Base-by-base conservation (phyloP, 1,140 invertebrate species). In the Varroa destructor region DNA sequence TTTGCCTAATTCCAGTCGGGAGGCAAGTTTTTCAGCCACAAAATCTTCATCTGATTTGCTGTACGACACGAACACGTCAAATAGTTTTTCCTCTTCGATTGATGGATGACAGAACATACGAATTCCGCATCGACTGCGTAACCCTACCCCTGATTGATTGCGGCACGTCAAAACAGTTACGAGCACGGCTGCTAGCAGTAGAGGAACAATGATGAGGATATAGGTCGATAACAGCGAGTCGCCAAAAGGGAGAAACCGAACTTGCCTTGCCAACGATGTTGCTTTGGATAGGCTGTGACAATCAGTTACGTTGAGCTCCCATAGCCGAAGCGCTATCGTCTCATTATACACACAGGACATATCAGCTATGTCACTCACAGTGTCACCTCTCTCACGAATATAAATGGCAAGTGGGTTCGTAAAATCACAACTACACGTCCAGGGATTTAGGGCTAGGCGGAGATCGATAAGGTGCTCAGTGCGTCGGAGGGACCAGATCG, bases 21-120 rank as follows among this genome's bases (percentile, higher is more conserved):
- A 86, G 43, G 88, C 88, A 75, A 94, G 81, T 75, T 90, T 88
- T 77, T 92, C 87, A 74, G 87, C 87, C 1, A 93, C 89, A 79
- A 91, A 93, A 40, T 86, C 85, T 77, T 92, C 89, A 79, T 95
- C 91, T 79, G 92, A 89, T 43, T 89, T 86, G 76, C 90, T 91
- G 81, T 93, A 93, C 67, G 89, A 89, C 58, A 95, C 86, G 79
- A 93, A 94, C 25, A 90, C 91, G 0, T 51, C 46, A 8, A 51
- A 51, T 51, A 51, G 46, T 8, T 51, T 51, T 8, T 51, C 46
- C 46, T 51, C 46, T 8, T 51, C 46, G 76, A 51, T 51, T 3
- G 46, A 8, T 8, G 46, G 14, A 37, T 42, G 51, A 61, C 43
- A 54, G 73, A 77, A 78, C 74, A 93, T 82, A 56, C 90, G 82